Conservation (phyloP, 2,797 vertebrate species). For the Sylvilagus floridanus region DNA sequence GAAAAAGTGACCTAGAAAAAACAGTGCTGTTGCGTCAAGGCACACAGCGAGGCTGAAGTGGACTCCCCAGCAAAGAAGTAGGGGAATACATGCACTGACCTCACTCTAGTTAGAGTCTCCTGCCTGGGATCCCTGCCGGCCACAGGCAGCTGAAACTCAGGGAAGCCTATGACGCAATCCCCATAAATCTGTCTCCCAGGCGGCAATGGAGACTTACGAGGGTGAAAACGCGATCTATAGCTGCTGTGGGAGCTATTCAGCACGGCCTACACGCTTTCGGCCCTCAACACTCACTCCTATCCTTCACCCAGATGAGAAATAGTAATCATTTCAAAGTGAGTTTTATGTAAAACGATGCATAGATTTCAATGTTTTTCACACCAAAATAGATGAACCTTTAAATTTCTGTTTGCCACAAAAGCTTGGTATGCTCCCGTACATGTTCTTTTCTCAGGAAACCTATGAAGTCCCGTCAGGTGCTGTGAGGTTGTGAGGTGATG, state of each 20-base stretch:
- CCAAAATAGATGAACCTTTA: too few species aligned
- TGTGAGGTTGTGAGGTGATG: not conserved
- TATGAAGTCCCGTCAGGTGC: not conserved
- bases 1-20: slow-evolving; percentile 12
- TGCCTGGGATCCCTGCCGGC: not conserved
- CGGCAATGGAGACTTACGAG: not conserved
- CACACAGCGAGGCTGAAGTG: not conserved
- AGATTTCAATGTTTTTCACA: too few species aligned
- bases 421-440: too few species aligned
- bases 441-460: not conserved
- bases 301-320: not conserved
- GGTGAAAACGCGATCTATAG: not conserved
- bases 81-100: too few species aligned
- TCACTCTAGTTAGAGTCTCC: not conserved
- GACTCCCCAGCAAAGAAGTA: not conserved
- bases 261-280: not conserved
- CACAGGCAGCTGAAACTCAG: not conserved
- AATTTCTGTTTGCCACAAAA: too few species aligned
- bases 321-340: too few species aligned
- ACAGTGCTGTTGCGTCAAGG: not conserved
- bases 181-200: not conserved
- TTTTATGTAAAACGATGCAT: too few species aligned
- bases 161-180: not conserved
- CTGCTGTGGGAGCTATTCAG: not conserved
- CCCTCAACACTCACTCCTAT: not conserved